phyloP scores from a whole-genome alignment of 2,888 invertebrate genomes.

The Herminia tarsipennalis region DNA sequence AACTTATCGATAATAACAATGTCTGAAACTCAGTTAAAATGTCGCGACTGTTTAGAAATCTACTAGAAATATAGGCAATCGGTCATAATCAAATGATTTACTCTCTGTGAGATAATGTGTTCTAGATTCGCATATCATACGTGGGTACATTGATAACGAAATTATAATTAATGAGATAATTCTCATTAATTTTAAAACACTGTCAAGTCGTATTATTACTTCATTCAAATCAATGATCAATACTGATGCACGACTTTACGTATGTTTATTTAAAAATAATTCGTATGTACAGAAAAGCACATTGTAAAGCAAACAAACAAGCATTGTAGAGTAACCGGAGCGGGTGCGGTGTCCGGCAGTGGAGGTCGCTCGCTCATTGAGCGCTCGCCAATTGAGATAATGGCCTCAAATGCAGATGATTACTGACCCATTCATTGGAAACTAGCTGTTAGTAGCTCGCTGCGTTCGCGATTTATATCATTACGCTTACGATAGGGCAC shows the following conservation, averaged over 20 bases:
- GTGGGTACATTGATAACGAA: constrained; percentile 23
- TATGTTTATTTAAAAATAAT: constrained; percentile 33
- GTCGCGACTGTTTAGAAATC: constrained; percentile 21
- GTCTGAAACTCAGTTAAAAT: constrained; percentile 12
- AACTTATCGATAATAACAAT: constrained; percentile 1
- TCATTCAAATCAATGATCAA: constrained; percentile 11
- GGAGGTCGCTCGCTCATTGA: constrained; percentile 76
- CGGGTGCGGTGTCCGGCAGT: constrained; percentile 79
- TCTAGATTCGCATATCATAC: constrained; percentile 49
- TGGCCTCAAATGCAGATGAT: constrained; percentile 83
- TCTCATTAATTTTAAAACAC: constrained; percentile 25
- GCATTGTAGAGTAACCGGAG: constrained; percentile 58
- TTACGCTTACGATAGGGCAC: constrained; percentile 50
- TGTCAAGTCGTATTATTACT: constrained; percentile 19
- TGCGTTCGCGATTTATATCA: constrained; percentile 67
- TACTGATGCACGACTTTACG: neutral
- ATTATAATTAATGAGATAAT: constrained; percentile 30
- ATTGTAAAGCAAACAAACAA: constrained; percentile 74
- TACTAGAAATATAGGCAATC: constrained; percentile 35
- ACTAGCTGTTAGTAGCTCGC: constrained; percentile 67
- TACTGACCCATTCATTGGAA: constrained; percentile 81
- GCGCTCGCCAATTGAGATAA: constrained; percentile 83
- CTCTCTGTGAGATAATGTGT: constrained; percentile 50
- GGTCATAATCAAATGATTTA: constrained; percentile 46
- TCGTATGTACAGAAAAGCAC: constrained; percentile 62